Evolutionary conservation across 2,113 vertebrate genomes (phyloP), one percentile per base, ranked within the genome.

Genomic region (Machaerirhynchus nigripectus): DNA sequence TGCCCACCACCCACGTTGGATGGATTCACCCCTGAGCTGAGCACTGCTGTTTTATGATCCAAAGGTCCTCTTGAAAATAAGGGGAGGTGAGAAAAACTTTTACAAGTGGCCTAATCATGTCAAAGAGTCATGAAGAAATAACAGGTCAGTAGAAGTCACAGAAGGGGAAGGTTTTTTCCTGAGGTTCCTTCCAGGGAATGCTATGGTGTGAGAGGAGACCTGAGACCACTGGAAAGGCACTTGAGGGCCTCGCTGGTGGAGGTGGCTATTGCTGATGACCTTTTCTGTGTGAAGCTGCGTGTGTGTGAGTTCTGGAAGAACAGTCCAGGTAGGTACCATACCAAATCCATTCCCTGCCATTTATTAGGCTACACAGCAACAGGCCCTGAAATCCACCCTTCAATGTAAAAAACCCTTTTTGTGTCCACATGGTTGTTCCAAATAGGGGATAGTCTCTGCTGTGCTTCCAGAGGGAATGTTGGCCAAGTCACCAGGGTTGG

Each of bases 1-100:
- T 49, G 27, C 13, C 42, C 7, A 15, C 31, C 37, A 37, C 26
- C 9, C 33, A 23, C 0, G 0, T 8, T 50, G 22, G n/a, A 40
- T 31, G 49, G 53, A 81, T 64, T 90, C 22, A 21, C 28, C 14
- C 19, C 53, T 40, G 74, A 92, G 56, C 78, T 60, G 49, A 73
- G 78, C 67, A 63, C 2, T 4, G n/a, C 61, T 79, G 68, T 47
- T 57, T 40, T 33, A 21, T 14, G 12, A 71, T 47, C 44, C 47
- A 52, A 24, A 69, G 52, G n/a, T 91, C 35, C 52, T 64, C 71
- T 59, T 12, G 2, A 61, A 89, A 86, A 37, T 10, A 63, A 23
- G 14, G 19, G 49, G 27, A 69, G 6, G 15, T 39, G 42, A 74
- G 42, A 88, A 80, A 71, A 77, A 33, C 28, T 87, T 77, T 57